Conservation (phyloP, 2,113 vertebrate genomes). For the Campylomormyrus numenius region DNA sequence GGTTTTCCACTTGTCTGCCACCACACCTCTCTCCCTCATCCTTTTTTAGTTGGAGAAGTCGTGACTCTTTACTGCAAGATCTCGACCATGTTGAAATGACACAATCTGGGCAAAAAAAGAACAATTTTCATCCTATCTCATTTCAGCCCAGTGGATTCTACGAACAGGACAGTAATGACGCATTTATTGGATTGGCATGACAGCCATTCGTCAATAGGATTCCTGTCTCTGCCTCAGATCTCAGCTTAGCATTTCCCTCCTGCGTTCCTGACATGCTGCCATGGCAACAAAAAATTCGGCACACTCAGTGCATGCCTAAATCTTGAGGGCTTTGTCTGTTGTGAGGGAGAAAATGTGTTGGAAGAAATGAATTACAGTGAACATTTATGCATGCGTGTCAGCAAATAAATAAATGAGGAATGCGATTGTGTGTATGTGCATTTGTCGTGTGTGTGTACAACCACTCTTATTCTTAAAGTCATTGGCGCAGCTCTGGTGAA, state of each 20-base stretch:
- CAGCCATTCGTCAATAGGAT: neutral
- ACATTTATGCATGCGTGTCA: constrained; percentile 6
- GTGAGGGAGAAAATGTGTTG: neutral
- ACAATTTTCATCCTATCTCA: neutral
- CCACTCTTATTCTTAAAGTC: neutral
- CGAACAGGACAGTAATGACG: neutral
- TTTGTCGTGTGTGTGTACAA: neutral
- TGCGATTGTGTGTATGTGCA: neutral
- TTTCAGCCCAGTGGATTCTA: neutral
- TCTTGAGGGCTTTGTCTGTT: neutral
- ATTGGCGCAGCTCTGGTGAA: neutral
- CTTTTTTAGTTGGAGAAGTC: neutral
- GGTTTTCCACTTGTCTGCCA: neutral
- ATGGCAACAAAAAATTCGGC: constrained; percentile 43
- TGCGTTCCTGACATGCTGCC: constrained; percentile 44
- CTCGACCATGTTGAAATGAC: neutral
- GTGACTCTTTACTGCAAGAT: neutral
- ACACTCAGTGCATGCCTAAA: constrained; percentile 11
- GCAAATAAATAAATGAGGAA: neutral
- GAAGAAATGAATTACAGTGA: neutral
- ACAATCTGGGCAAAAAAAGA: neutral
- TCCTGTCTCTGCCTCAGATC: constrained; percentile 6
- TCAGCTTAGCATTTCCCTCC: constrained; percentile 14
- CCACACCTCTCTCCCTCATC: neutral
- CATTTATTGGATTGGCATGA: neutral